Base-by-base conservation (phyloP, 2,797 vertebrate species). In the Pteropus rufus region DNA sequence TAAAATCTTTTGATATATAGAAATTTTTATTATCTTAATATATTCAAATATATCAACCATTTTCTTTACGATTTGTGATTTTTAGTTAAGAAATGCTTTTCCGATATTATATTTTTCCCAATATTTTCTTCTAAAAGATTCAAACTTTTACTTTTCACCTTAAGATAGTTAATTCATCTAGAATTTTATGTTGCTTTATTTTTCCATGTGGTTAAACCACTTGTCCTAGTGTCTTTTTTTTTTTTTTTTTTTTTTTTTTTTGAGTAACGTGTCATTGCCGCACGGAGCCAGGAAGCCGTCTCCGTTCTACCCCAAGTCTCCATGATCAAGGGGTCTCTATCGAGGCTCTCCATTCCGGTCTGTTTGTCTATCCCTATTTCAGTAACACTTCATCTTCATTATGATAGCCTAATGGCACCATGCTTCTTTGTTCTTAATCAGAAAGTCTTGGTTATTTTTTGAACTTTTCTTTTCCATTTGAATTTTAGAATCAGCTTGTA, bases 121-220 rank as follows among this genome's bases (percentile, higher is more conserved):
- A 44, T 49, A 39, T 69, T 91, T 88, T 83, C n/a, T 80, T 54
- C 21, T 84, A 70, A 89, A 60, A 79, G 5, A 56, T 67, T 82
- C 29, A 85, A 94, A 79, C 8, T 49, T 95, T 82, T 60, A 75
- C n/a, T 88, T 95, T 95, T 96, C 11, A 64, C 29, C n/a, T 62
- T 64, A 93, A 89, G 46, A 87, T 81, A 54, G 64, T 92, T 90
- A 88, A 65, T 60, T 95, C 34, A 73, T 52, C 11, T 77, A 85
- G 65, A 84, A 88, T 69, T 83, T 39, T 76, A 31, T 76, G 12
- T 52, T 83, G 36, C 6, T 2, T 34, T 81, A 54, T 92, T 64
- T 49, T 77, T 18, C 39, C 10, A 29, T 82, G 36, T 77, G 29
- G 49, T 41, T 89, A 56, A 77, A 2, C 24, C 26, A 36, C 16